These are phyloP conservation scores for Columba janthina DNA, from an alignment of 2,113 vertebrate species.

Conservation along the genomic window DNA sequence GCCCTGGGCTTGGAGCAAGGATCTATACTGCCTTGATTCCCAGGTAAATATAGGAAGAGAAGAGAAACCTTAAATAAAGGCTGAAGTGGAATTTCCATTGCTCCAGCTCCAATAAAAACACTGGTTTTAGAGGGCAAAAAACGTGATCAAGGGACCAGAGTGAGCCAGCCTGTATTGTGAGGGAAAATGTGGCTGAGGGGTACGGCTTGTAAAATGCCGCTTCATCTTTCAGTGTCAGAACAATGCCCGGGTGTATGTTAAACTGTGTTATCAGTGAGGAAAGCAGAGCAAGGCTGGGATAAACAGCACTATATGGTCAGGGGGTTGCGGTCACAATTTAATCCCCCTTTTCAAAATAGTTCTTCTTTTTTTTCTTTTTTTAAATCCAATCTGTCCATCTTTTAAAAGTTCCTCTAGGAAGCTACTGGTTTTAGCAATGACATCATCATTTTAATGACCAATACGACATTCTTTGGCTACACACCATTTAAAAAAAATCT, in stretches of 20 bases:
- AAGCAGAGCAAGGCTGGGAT: slow-evolving; percentile 55
- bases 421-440: not conserved
- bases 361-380: slow-evolving; percentile 28
- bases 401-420: not conserved
- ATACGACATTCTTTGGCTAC: not conserved
- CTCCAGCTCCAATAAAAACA: slow-evolving; percentile 52
- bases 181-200: slow-evolving; percentile 60
- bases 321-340: not conserved
- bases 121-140: slow-evolving; percentile 66
- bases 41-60: slow-evolving; percentile 30
- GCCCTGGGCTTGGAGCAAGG: slow-evolving; percentile 57
- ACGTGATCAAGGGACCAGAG: slow-evolving; percentile 66
- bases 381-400: not conserved
- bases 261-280: slow-evolving; percentile 66
- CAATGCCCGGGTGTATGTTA: slow-evolving; percentile 62
- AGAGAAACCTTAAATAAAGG: slow-evolving; percentile 60
- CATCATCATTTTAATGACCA: not conserved
- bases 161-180: slow-evolving; percentile 50
- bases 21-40: slow-evolving; percentile 42
- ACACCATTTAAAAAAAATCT: not conserved
- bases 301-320: not conserved
- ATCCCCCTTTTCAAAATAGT: slow-evolving; percentile 5
- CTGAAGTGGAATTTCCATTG: slow-evolving; percentile 75
- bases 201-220: slow-evolving; percentile 59
- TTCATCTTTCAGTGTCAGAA: slow-evolving; percentile 71